phyloP scores from a whole-genome alignment of 1,140 invertebrate species.

The Gyrodactylus bullatarudis region DNA sequence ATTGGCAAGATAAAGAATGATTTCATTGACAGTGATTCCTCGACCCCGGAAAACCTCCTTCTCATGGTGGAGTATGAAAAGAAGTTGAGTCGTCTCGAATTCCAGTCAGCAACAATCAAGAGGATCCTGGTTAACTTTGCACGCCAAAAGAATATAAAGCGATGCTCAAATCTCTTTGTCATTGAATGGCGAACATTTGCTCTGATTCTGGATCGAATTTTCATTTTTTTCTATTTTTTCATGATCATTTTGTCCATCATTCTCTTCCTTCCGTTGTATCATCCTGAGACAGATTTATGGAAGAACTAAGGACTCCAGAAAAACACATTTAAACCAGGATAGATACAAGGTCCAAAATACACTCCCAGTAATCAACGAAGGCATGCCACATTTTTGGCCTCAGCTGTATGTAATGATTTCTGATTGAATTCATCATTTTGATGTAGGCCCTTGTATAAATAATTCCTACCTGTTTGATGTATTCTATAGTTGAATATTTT shows the following conservation, averaged over 20 bases:
- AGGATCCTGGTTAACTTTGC: background rate
- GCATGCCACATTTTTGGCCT: no score
- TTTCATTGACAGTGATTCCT: background rate
- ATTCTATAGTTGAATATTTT: no score
- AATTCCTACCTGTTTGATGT: no score
- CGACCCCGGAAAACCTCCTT: background rate
- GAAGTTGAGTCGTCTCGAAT: background rate
- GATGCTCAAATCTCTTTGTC: background rate
- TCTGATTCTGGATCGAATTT: conserved; percentile 7
- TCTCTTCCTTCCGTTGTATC: background rate
- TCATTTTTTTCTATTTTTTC: conserved; percentile 5
- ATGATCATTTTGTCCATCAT: conserved; percentile 8
- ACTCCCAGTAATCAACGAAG: no score
- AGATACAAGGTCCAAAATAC: no score
- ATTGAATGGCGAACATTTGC: conserved; percentile 7
- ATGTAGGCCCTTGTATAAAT: no score
- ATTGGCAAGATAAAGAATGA: background rate
- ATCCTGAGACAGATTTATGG: no score
- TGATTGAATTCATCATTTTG: no score
- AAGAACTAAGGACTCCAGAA: no score
- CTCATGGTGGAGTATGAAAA: background rate
- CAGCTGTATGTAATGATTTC: no score
- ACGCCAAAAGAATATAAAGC: background rate
- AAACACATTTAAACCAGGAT: no score
- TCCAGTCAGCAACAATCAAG: background rate